phyloP scores from a whole-genome alignment of 2,888 invertebrate species.

The Aleiodes alternator region DNA sequence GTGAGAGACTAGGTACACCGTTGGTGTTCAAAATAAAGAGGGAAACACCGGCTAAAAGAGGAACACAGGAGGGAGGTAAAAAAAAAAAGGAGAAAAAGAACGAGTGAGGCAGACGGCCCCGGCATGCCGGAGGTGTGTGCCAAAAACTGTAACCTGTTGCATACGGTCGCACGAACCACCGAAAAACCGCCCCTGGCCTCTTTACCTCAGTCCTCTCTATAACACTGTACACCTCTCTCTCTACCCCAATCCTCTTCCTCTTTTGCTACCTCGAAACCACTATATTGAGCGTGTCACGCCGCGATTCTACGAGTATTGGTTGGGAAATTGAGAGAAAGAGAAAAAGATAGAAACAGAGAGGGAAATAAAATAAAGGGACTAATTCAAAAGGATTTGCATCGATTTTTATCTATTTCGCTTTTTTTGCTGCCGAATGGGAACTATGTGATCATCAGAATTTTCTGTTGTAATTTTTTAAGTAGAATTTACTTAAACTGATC shows the following conservation, averaged over 20 bases:
- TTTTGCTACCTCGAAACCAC: slow-evolving; percentile 38
- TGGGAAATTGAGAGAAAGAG: slow-evolving; percentile 27
- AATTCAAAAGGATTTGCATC: background rate
- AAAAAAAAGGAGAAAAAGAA: slow-evolving; percentile 42
- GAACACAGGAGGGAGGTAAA: background rate
- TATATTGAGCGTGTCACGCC: slow-evolving; percentile 46
- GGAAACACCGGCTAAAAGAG: slow-evolving; percentile 8
- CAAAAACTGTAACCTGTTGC: slow-evolving; percentile 54
- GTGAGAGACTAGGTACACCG: slow-evolving; percentile 34
- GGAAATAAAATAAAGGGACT: slow-evolving; percentile 18
- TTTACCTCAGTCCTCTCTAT: slow-evolving; percentile 56
- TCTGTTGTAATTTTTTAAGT: too few relatives aligned
- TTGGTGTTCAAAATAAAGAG: slow-evolving; percentile 12
- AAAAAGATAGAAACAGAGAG: background rate
- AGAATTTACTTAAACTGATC: too few relatives aligned
- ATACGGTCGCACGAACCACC: slow-evolving; percentile 68
- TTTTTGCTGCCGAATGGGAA: too few relatives aligned
- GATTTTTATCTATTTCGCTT: too few relatives aligned
- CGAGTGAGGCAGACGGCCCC: slow-evolving; percentile 47
- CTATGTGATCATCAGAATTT: too few relatives aligned
- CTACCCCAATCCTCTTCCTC: slow-evolving; percentile 19
- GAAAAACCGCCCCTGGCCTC: slow-evolving; percentile 72
- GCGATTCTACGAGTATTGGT: slow-evolving; percentile 38
- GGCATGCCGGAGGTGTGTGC: slow-evolving; percentile 47
- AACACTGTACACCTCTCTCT: slow-evolving; percentile 44